These are phyloP conservation scores for Campopleginae sp. DNA, from an alignment of 2,888 invertebrate species.

Conservation along the genomic window DNA sequence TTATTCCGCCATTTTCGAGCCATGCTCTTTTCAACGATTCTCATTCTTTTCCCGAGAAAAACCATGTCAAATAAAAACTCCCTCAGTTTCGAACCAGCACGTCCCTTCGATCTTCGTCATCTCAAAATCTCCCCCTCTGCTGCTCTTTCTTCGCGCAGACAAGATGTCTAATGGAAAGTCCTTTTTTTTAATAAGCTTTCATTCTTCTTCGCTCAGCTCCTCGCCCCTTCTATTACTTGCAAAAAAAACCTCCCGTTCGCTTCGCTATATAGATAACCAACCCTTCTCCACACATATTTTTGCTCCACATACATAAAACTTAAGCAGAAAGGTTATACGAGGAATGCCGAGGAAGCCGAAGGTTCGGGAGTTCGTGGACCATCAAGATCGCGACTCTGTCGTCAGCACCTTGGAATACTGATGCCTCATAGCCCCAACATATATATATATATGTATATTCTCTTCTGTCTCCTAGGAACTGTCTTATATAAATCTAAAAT, in stretches of 20 bases:
- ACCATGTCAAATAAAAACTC: constrained; percentile 36
- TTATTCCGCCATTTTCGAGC: constrained; percentile 17
- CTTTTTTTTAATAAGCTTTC: constrained; percentile 63
- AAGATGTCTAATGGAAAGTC: constrained; percentile 39
- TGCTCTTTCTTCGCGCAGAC: not conserved
- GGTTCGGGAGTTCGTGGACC: constrained; percentile 66
- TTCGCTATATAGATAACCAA: constrained; percentile 74
- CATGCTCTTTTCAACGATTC: constrained; percentile 20
- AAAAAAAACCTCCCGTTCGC: constrained; percentile 73
- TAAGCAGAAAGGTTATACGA: constrained; percentile 25
- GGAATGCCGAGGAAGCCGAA: constrained; percentile 50
- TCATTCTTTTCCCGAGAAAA: constrained; percentile 35
- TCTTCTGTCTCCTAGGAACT: constrained; percentile 27
- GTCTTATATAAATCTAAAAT: not conserved
- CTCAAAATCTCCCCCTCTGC: not conserved
- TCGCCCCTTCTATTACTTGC: constrained; percentile 68
- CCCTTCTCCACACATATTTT: constrained; percentile 76
- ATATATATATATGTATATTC: not conserved
- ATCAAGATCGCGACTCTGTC: constrained; percentile 66
- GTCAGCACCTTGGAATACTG: constrained; percentile 68
- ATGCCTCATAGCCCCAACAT: constrained; percentile 51
- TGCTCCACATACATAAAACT: constrained; percentile 68
- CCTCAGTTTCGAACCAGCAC: constrained; percentile 30
- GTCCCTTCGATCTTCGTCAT: constrained; percentile 11
- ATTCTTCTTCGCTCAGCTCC: constrained; percentile 45